Base-by-base conservation (phyloP, 1,140 invertebrate genomes). In the Pseudoatta argentina region DNA sequence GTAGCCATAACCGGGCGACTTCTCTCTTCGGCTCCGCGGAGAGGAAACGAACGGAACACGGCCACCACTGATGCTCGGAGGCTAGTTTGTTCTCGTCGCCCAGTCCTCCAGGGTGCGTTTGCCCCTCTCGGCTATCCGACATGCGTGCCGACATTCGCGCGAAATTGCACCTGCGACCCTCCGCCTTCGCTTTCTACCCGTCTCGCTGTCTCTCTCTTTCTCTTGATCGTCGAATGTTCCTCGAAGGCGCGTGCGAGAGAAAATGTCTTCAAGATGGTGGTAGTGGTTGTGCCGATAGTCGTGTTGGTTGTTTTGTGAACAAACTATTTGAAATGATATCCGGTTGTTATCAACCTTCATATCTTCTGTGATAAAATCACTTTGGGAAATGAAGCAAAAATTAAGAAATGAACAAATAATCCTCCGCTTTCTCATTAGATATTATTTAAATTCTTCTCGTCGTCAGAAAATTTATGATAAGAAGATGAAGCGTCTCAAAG, bases 51-150 rank as follows among this genome's bases (percentile, higher is more conserved):
- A 92, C 81, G 86, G 81, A 87, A 89, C 48, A 76, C 82, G 85
- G 86, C 86, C 87, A 91, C 91, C 88, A 91, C 71, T 30, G 79
- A 92, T 92, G 90, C 90, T 89, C 88, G 88, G 88, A 91, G 90
- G 93, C 94, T 95, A 95, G 94, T 94, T 93, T 91, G 91, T 93
- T 91, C 91, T 88, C 92, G 94, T 94, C 94, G 92, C 91, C 89
- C 94, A 93, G 86, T 93, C 92, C 91, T 94, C 92, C 93, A 93
- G 94, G 94, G 92, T 94, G 93, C 92, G 92, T 94, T 94, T 91
- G 88, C 90, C 88, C 90, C 88, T 91, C 90, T 90, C 86, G 89
- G 89, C 89, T 90, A 88, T 91, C 55, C 89, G 89, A 86, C 89
- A 90, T 90, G 89, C 88, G 89, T 90, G 89, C 86, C 77, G 86